These are phyloP conservation scores for Dromas ardeola DNA, from an alignment of 2,113 vertebrate species.

Conservation along the genomic window DNA sequence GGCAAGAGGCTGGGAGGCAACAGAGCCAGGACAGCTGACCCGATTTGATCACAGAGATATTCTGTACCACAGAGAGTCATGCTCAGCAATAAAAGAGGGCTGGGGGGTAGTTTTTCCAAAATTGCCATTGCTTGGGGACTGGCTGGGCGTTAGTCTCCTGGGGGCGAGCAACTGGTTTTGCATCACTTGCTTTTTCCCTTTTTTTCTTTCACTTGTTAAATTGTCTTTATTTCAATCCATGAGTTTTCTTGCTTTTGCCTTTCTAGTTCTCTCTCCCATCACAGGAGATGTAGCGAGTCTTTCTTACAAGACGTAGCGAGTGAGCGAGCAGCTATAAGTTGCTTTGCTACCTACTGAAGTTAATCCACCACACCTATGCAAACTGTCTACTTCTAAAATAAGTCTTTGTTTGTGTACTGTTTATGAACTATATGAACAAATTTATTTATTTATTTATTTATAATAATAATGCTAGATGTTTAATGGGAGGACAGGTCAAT, in stretches of 20 bases:
- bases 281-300: accelerated
- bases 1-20: background rate
- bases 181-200: background rate
- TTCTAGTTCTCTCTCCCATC: background rate
- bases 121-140: accelerated
- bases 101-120: background rate
- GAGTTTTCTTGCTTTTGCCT: background rate
- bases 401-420: background rate
- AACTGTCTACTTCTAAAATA: background rate
- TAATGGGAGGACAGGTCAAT: background rate
- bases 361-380: background rate
- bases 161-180: background rate
- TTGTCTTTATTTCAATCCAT: background rate
- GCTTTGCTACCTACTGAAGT: background rate
- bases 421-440: background rate
- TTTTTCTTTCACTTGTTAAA: background rate
- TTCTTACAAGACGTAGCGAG: accelerated
- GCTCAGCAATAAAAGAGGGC: background rate
- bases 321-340: background rate
- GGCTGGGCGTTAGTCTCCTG: background rate
- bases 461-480: background rate
- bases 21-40: background rate
- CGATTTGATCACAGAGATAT: background rate
- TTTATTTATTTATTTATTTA: background rate
- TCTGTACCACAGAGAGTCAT: background rate